A percentile compares a stretch with the other conserved stretches of the same genome.
These are phyloP conservation scores for Baryphthengus martii DNA, from an alignment of 2,113 vertebrate species.

Conservation along the genomic window DNA sequence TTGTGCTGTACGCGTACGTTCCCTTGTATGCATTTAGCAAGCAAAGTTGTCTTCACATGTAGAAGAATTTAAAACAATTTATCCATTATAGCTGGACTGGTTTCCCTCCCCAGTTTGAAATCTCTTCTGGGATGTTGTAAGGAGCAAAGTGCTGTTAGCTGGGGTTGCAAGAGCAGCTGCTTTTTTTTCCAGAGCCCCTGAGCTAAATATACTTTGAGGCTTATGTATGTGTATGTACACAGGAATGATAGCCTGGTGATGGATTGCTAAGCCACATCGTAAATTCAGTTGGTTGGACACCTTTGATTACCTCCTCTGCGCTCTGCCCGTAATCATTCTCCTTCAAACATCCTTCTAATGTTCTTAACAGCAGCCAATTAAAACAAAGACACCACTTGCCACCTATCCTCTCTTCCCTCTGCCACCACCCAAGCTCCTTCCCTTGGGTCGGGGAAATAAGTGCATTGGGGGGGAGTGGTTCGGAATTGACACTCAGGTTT, in stretches of 20 bases:
- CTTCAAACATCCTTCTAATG: slow-evolving; percentile 56
- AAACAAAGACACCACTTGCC: slow-evolving; percentile 25
- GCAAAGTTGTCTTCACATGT: slow-evolving; percentile 19
- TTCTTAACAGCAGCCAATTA: slow-evolving; percentile 53
- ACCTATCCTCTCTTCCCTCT: not conserved
- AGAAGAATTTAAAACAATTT: not conserved
- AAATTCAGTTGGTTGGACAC: slow-evolving; percentile 25
- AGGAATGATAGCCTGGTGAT: slow-evolving; percentile 7
- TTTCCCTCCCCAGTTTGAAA: not conserved
- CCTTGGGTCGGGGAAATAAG: not conserved
- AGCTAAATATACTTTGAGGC: not conserved
- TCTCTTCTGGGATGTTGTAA: not conserved
- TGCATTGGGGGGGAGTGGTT: not conserved
- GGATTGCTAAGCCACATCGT: slow-evolving; percentile 13
- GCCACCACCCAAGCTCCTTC: not conserved
- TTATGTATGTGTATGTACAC: not conserved
- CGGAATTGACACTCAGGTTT: rapidly evolving
- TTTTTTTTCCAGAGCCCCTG: not conserved
- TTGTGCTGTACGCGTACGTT: not conserved
- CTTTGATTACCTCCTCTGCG: slow-evolving; percentile 51
- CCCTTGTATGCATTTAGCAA: not conserved
- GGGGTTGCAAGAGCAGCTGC: not conserved
- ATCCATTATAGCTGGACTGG: not conserved
- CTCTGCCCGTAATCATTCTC: slow-evolving; percentile 24
- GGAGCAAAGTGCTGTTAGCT: not conserved